Conservation (phyloP, 2,888 invertebrate species). For the Melanotus villosus region DNA sequence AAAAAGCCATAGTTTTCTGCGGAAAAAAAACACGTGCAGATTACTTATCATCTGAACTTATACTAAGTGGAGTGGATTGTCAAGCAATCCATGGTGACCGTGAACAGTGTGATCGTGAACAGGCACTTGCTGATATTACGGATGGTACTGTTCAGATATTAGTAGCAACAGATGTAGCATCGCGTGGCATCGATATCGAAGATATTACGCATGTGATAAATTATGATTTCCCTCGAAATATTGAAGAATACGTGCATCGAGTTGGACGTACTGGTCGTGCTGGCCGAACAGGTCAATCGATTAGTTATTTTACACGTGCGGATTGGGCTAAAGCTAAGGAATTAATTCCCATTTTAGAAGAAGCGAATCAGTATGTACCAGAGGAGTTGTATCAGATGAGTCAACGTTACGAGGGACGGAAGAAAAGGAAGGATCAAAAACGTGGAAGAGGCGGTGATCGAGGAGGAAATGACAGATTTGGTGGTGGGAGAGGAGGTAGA, state of each 20-base stretch:
- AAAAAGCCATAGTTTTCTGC: constrained; percentile 93
- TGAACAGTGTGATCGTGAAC: constrained; percentile 82
- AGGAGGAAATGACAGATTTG: constrained; percentile 53
- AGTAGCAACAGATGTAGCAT: constrained; percentile 96
- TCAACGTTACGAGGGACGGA: constrained; percentile 79
- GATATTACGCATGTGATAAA: constrained; percentile 92
- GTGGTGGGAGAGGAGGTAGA: constrained; percentile 12
- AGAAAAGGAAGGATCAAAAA: constrained; percentile 74
- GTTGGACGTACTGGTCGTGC: constrained; percentile 97
- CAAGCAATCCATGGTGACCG: constrained; percentile 92
- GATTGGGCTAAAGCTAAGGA: constrained; percentile 90
- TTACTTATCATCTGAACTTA: constrained; percentile 85
- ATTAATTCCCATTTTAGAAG: constrained; percentile 87
- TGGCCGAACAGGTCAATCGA: constrained; percentile 85
- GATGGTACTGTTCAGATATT: constrained; percentile 85
- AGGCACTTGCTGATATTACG: constrained; percentile 88
- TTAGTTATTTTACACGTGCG: constrained; percentile 83
- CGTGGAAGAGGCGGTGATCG: constrained; percentile 66
- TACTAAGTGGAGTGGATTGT: constrained; percentile 77
- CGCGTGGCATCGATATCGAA: constrained; percentile 93
- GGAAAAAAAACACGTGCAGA: constrained; percentile 89
- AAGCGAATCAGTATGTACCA: constrained; percentile 88
- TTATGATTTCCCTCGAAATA: constrained; percentile 93
- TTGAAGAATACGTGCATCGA: constrained; percentile 96
- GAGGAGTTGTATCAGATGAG: constrained; percentile 84